Evolutionary conservation across 2,888 invertebrate species (phyloP).

Genomic region (Drosophila pseudotalamancana): DNA sequence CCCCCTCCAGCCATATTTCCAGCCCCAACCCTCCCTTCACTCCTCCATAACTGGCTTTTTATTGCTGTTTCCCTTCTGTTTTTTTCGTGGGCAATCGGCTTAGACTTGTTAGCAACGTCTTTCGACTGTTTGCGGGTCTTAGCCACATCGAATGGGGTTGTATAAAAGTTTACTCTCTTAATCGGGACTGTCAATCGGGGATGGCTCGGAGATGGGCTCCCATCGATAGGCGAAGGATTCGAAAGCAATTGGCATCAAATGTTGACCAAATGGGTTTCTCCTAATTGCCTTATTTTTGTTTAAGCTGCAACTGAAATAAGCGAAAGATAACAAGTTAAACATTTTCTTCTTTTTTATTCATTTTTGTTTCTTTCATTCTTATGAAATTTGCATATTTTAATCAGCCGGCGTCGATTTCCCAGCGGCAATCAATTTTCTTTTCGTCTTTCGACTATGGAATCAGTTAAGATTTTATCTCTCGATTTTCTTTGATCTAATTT

Average conservation of each 20-base stretch:
- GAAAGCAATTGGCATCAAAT: slow-evolving; percentile 17
- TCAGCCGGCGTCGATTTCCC: slow-evolving; percentile 63
- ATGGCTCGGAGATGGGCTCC: slow-evolving; percentile 44
- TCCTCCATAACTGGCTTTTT: slow-evolving; percentile 36
- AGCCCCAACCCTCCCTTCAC: not conserved
- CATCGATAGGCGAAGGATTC: slow-evolving; percentile 30
- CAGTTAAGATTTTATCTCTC: slow-evolving; percentile 35
- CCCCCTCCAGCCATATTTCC: slow-evolving; percentile 12
- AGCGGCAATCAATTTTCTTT: slow-evolving; percentile 63
- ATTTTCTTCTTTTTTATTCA: slow-evolving; percentile 24
- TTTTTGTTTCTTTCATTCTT: slow-evolving; percentile 37
- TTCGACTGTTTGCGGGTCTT: slow-evolving; percentile 49
- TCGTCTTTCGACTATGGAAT: slow-evolving; percentile 22
- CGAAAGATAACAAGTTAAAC: not conserved
- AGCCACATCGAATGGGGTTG: slow-evolving; percentile 1
- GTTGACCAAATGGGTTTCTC: slow-evolving; percentile 24
- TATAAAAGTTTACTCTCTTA: slow-evolving; percentile 6
- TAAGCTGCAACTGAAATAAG: not conserved
- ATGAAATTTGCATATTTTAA: slow-evolving; percentile 72
- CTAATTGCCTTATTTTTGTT: slow-evolving; percentile 23
- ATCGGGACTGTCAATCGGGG: slow-evolving; percentile 44
- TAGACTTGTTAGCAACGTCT: slow-evolving; percentile 67
- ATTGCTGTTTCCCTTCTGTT: slow-evolving; percentile 31
- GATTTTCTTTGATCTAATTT: slow-evolving; percentile 48
- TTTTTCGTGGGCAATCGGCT: slow-evolving; percentile 51